These are phyloP conservation scores for Acipenser oxyrinchus DNA, from an alignment of 2,797 vertebrate species.

Conservation along the genomic window DNA sequence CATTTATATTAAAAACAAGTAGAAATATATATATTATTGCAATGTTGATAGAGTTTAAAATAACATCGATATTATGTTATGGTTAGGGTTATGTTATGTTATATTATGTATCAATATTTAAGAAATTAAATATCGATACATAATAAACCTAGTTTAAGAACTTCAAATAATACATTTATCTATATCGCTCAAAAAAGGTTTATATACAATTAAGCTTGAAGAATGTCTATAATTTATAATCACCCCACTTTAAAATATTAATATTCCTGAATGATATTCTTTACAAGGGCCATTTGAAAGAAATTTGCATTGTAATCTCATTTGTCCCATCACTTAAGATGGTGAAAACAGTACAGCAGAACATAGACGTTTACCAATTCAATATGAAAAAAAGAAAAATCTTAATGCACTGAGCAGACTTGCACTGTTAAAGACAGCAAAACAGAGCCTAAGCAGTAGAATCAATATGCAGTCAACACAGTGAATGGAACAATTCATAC, in stretches of 20 bases:
- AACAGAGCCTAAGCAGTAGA: conserved; percentile 41
- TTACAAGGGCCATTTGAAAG: background rate
- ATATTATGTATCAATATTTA: no score
- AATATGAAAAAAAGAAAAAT: conserved; percentile 25
- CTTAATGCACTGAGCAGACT: background rate
- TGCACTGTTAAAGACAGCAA: conserved; percentile 34
- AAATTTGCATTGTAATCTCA: background rate
- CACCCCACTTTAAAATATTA: background rate
- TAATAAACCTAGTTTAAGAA: no score
- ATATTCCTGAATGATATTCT: no score
- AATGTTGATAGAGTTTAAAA: no score
- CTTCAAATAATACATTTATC: no score
- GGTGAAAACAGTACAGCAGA: conserved; percentile 11
- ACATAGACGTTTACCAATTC: background rate
- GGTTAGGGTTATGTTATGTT: no score
- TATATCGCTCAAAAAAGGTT: no score
- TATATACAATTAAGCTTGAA: background rate
- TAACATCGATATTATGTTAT: no score
- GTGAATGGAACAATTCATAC: conserved; percentile 63
- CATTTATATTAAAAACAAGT: no score
- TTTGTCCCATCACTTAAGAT: background rate
- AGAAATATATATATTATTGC: no score
- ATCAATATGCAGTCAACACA: conserved; percentile 43
- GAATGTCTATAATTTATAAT: background rate
- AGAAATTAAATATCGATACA: no score